Evolutionary conservation across 2,797 vertebrate species (phyloP), one percentile per base, ranked within the genome.

Genomic region (Nasua narica): DNA sequence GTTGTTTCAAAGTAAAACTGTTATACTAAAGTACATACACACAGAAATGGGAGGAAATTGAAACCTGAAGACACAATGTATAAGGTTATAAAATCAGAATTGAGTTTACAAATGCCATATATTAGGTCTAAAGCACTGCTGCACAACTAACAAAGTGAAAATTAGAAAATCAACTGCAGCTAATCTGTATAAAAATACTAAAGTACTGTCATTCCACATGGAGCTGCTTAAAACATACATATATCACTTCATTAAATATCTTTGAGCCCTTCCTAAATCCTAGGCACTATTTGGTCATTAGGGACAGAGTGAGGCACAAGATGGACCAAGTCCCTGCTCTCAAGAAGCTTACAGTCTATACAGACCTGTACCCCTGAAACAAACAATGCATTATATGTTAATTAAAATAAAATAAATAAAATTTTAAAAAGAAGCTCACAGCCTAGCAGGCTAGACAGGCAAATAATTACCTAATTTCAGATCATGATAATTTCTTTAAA

Each of bases 1-100:
- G 35, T 90, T 77, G 76, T 95, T 92, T 78, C 76, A 89, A 92
- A 89, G 50, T 50, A 46, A 91, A 93, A 70, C 4, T 82, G 19
- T 83, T 48, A 50, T 7, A 54, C 94, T 70, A 23, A 82, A 94
- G 76, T 48, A 27, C 11, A 88, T 37, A 19, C 3, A 84, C 32
- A n/a, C 10, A 89, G 14, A 29, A 91, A 83, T 8, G 35, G 32
- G 9, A 79, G 14, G 27, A 87, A 83, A 86, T 11, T 87, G 67
- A 94, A 96, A 82, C 32, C 60, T 72, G 60, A 78, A 85, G 27
- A 91, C 35, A 87, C 21, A 87, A 65, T 46, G 8, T 54, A 56
- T 29, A 50, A 82, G 6, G 18, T 78, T 78, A 88, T 54, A 54
- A 92, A 60, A 92, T 87, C 37, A 88, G 78, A 32, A 60, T 21